Evolutionary conservation across 2,797 vertebrate genomes (phyloP), one percentile per base, ranked within the genome.

Genomic region (Anguilla anguilla): DNA sequence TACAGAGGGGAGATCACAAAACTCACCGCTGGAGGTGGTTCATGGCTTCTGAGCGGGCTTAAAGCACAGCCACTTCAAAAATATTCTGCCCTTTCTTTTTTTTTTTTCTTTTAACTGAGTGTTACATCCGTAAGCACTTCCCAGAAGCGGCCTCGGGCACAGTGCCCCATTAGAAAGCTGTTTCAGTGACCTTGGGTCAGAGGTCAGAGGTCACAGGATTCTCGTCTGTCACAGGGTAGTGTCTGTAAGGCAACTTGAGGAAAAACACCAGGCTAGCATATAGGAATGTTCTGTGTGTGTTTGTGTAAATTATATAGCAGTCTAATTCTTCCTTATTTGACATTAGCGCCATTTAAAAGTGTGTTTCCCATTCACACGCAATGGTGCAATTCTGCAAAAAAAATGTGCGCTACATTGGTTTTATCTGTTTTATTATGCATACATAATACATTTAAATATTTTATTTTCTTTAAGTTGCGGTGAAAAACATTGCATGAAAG

Each of bases 91-190:
- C 25, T 39, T 79, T 39, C 19, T 22, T 49, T 82, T 82, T 49
- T 6, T 15, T 13, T 13, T 49, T 49, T 19, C 22, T 2, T 39
- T 79, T 22, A 39, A 43, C 39, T 6, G 22, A 25, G 77, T 49
- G 31, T 43, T 77, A 81, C 46, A 81, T 82, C 79, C 79, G 43
- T 82, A 51, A 82, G 46, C 46, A 51, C 22, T 51, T 82, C 79
- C 43, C 46, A 79, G 79, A 19, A 82, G 79, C 22, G 13, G 22
- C 79, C 46, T n/a, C 22, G 10, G 79, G 79, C 79, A 82, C 4
- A 82, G 46, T 25, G 43, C 9, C 43, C 19, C 43, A 51, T 82
- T 82, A 82, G 22, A 82, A 49, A 82, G 79, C 79, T 51, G 43
- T 82, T 82, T 6, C 9, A n/a, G 79, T 19, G 74, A 19, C 15